phyloP scores from a whole-genome alignment of 2,888 invertebrate species.

The Drosophila ezoana region DNA sequence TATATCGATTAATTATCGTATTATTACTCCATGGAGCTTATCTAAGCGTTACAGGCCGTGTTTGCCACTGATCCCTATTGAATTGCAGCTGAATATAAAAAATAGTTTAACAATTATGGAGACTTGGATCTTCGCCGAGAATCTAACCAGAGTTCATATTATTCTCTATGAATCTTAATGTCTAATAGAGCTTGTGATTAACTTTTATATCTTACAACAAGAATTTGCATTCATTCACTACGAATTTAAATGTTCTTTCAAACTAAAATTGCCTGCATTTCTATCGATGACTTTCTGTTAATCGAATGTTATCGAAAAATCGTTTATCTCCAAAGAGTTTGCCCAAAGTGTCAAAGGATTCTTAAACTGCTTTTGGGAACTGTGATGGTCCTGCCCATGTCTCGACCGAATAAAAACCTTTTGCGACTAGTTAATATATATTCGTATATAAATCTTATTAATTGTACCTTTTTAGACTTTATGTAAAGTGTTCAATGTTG shows the following conservation, averaged over 20 bases:
- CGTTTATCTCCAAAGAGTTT: not conserved
- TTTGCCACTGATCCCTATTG: too few relatives aligned
- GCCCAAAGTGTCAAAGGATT: not conserved
- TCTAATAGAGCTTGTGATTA: too few relatives aligned
- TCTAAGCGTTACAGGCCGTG: too few relatives aligned
- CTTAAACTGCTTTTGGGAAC: not conserved
- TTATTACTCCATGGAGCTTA: too few relatives aligned
- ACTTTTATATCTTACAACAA: too few relatives aligned
- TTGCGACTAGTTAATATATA: constrained; percentile 22
- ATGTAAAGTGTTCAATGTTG: constrained; percentile 69
- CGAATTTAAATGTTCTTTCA: not conserved
- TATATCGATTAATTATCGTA: not conserved
- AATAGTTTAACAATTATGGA: too few relatives aligned
- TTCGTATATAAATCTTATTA: constrained; percentile 46
- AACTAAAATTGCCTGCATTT: not conserved
- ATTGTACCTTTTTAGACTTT: constrained; percentile 61
- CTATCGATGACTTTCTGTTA: not conserved
- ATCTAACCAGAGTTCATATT: not conserved
- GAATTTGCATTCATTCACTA: too few relatives aligned
- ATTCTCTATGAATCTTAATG: too few relatives aligned
- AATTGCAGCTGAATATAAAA: too few relatives aligned
- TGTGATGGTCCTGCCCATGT: not conserved
- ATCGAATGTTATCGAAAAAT: not conserved
- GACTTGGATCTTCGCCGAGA: not conserved
- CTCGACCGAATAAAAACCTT: constrained; percentile 8